Percentiles rank a stretch among this genome's conserved stretches.
Evolutionary conservation across 2,888 invertebrate genomes (phyloP).

Genomic region (Drosophila imparisetae): DNA sequence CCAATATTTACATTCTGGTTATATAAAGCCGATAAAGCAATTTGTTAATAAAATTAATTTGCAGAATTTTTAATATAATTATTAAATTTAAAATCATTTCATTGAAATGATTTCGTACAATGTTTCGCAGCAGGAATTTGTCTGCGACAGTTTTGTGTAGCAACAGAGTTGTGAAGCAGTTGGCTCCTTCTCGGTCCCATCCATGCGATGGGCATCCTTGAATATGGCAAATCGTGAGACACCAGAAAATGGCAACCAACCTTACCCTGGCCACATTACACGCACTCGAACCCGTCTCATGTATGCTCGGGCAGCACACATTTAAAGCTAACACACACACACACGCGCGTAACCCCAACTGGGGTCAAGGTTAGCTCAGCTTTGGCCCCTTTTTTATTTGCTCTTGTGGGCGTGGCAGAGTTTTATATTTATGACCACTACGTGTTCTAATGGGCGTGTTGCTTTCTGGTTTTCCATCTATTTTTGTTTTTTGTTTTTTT

Average conservation of each 20-base stretch:
- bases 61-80: not conserved
- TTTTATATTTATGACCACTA: conserved; percentile 74
- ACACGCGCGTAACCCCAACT: conserved; percentile 32
- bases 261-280: conserved; percentile 5
- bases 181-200: not conserved
- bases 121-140: not conserved
- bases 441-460: conserved; percentile 78
- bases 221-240: conserved; percentile 64
- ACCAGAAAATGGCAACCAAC: conserved; percentile 39
- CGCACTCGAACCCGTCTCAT: not conserved
- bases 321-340: not conserved
- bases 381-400: conserved; percentile 25
- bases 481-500: conserved; percentile 7
- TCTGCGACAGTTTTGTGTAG: not conserved
- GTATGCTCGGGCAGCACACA: not conserved
- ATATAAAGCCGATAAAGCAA: too few species aligned
- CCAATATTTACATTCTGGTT: not conserved
- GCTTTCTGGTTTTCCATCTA: conserved; percentile 37
- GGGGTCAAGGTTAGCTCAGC: conserved; percentile 52
- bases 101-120: not conserved
- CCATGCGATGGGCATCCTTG: conserved; percentile 41
- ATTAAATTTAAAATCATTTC: not conserved
- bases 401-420: conserved; percentile 48
- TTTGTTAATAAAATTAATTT: too few species aligned
- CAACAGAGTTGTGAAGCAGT: not conserved